These are phyloP conservation scores for Dorcus parallelipipedus DNA, from an alignment of 2,888 invertebrate genomes.

Conservation along the genomic window DNA sequence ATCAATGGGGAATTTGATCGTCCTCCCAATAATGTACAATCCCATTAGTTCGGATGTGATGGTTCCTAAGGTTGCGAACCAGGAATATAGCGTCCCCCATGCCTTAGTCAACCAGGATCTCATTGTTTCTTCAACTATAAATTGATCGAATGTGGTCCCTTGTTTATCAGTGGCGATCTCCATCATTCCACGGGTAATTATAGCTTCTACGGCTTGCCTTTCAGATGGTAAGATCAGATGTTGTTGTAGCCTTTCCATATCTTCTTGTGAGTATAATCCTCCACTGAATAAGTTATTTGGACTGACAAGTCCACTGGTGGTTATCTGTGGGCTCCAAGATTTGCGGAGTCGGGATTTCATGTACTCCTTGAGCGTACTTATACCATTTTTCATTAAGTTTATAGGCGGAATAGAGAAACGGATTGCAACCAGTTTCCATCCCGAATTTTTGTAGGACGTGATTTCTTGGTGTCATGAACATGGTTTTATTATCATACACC, in stretches of 20 bases:
- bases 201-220: not conserved
- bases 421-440: slow-evolving; percentile 16
- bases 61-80: not conserved
- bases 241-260: slow-evolving; percentile 2
- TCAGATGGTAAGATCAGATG: slow-evolving; percentile 6
- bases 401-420: slow-evolving; percentile 14
- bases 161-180: not conserved
- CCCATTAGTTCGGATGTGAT: not conserved
- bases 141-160: not conserved
- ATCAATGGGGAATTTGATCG: not conserved
- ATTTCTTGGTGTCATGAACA: slow-evolving; percentile 14
- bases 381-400: slow-evolving; percentile 15
- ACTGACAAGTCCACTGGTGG: not conserved
- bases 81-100: not conserved
- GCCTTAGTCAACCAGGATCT: not conserved
- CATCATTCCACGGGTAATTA: slow-evolving; percentile 3
- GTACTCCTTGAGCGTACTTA: not conserved
- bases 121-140: not conserved
- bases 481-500: slow-evolving; percentile 1
- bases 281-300: slow-evolving; percentile 1
- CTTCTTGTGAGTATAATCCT: not conserved
- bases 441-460: slow-evolving; percentile 14
- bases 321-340: not conserved
- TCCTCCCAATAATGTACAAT: not conserved
- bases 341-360: slow-evolving; percentile 6